Conservation (phyloP, 2,888 invertebrate species). For the Drosophila gaucha region DNA sequence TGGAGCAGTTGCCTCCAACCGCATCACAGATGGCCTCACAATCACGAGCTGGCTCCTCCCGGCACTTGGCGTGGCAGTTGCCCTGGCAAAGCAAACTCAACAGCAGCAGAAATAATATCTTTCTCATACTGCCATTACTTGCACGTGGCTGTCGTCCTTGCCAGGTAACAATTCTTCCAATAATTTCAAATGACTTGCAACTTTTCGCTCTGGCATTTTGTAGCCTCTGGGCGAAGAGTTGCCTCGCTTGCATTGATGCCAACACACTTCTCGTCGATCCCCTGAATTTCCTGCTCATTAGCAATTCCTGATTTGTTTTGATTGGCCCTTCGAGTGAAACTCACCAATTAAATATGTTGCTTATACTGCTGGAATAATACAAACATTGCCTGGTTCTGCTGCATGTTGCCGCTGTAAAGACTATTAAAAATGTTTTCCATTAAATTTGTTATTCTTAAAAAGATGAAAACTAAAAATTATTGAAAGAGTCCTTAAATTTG, state of each 20-base stretch:
- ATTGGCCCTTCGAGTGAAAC: conserved; percentile 3
- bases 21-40: conserved; percentile 81
- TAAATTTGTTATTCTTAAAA: background rate
- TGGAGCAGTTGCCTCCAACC: conserved; percentile 85
- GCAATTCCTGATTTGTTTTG: background rate
- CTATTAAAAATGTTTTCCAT: background rate
- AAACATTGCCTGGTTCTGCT: conserved; percentile 5
- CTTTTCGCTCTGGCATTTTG: conserved; percentile 8
- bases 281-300: conserved; percentile 3
- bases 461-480: background rate
- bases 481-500: no score
- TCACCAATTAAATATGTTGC: conserved; percentile 42
- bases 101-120: conserved; percentile 10
- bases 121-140: conserved; percentile 25
- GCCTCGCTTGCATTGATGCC: conserved; percentile 42
- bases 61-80: conserved; percentile 61
- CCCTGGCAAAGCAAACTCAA: conserved; percentile 40
- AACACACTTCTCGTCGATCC: background rate
- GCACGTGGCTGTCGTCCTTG: conserved; percentile 2
- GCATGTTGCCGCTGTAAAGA: conserved; percentile 27
- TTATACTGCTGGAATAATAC: conserved; percentile 30
- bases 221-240: background rate
- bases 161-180: conserved; percentile 4
- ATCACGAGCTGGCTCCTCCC: conserved; percentile 73
- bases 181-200: conserved; percentile 25